Evolutionary conservation across 2,888 invertebrate species (phyloP), one percentile per base, ranked within the genome.

Genomic region (Tridacna crocea): DNA sequence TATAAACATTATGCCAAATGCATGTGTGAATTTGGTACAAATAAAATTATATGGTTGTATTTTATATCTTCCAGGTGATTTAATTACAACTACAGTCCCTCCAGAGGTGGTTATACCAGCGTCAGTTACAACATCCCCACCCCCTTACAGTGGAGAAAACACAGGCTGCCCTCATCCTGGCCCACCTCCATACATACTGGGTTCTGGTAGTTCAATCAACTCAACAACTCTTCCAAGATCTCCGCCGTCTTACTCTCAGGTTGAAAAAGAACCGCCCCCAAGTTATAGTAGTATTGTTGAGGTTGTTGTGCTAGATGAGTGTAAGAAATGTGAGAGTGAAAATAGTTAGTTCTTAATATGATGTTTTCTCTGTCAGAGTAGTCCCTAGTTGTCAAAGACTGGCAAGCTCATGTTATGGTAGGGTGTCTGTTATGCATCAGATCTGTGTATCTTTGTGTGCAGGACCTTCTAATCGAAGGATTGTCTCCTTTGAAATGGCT

Each of bases 121-220:
- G 13, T 74, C 80, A 15, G 85, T 85, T 2, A 77, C 81, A 15
- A 77, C 76, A 22, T 60, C 81, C 66, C 85, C 85, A 65, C 85
- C 85, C 11, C 83, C 84, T 19, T 87, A 87, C 58, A 76, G 70
- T 47, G 84, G 84, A 36, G 82, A 84, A 63, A 82, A 84, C 55
- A 80, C 82, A n/a, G 82, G 84, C 0, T 82, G 82, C n/a, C 87
- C 87, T 22, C 87, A 87, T 60, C 82, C 75, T 12, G 87, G 87
- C 17, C 87, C 84, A 11, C 87, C 84, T 12, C 82, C 87, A n/a
- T 87, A 84, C 77, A 76, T 68, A 4, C 75, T 87, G 3, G 87
- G 87, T 6, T 87, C 87, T 63, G 85, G 83, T 12, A 86, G 82
- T 65, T 86, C 86, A 0, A 86, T 86, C 13, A 83, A 86, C 73